These are phyloP conservation scores for Gymnarchus niloticus DNA, from an alignment of 2,113 vertebrate genomes.

Conservation along the genomic window DNA sequence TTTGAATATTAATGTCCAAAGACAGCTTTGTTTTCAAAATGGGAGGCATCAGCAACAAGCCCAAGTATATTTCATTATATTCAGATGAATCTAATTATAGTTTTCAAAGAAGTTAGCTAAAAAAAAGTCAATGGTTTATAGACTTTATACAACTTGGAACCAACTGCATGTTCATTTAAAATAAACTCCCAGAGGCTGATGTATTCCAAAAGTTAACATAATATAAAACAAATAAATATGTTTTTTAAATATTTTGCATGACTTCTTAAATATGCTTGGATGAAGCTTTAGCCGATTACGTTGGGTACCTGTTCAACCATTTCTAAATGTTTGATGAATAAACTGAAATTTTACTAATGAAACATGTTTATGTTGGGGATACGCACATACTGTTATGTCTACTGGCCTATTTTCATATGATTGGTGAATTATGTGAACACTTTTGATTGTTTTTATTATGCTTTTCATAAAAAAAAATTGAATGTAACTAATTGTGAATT, in stretches of 20 bases:
- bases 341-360: slow-evolving; percentile 31
- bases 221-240: background rate
- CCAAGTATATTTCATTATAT: background rate
- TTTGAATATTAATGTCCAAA: background rate
- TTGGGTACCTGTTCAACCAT: slow-evolving; percentile 28
- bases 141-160: background rate
- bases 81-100: slow-evolving; percentile 21
- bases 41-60: background rate
- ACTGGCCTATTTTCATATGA: slow-evolving; percentile 3
- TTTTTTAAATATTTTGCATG: background rate
- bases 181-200: background rate
- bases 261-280: slow-evolving; percentile 28
- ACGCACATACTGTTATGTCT: slow-evolving; percentile 30
- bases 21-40: background rate
- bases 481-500: slow-evolving; percentile 28
- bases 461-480: slow-evolving; percentile 24
- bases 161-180: background rate
- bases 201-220: slow-evolving; percentile 3
- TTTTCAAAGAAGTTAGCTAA: background rate
- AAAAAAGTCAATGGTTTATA: background rate
- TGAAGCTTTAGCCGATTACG: slow-evolving; percentile 28
- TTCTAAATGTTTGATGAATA: slow-evolving; percentile 27
- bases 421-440: background rate
- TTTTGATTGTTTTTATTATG: background rate
- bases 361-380: background rate